Conservation (phyloP, 2,888 invertebrate species). For the Atherix ibis region DNA sequence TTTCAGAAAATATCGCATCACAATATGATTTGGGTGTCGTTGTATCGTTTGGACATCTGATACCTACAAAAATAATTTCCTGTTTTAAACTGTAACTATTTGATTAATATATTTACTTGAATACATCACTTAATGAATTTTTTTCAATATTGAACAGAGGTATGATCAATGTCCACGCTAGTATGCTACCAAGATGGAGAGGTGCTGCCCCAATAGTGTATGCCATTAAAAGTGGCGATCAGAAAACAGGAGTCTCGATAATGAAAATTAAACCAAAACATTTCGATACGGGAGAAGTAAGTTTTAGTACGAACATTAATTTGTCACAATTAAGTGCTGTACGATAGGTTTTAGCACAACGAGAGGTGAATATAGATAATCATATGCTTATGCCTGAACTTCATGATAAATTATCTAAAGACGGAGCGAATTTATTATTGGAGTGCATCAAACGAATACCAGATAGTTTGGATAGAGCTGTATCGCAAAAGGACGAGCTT, state of each 20-base stretch:
- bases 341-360: conserved; percentile 35
- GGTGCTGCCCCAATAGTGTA: conserved; percentile 86
- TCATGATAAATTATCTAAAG: conserved; percentile 42
- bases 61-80: conserved; percentile 57
- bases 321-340: neutral
- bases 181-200: conserved; percentile 79
- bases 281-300: conserved; percentile 60
- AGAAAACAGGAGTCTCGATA: conserved; percentile 65
- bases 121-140: conserved; percentile 6
- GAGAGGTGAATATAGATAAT: conserved; percentile 36
- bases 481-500: conserved; percentile 42
- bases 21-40: conserved; percentile 73
- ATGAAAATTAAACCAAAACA: conserved; percentile 70
- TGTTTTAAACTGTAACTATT: conserved; percentile 64
- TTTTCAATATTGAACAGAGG: conserved; percentile 54
- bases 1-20: conserved; percentile 25
- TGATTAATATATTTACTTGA: neutral
- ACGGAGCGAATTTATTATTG: conserved; percentile 52
- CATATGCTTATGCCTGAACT: conserved; percentile 50
- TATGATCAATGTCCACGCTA: conserved; percentile 87
- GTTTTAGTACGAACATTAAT: conserved; percentile 14
- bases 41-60: conserved; percentile 85
- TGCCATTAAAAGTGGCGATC: conserved; percentile 69
- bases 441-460: conserved; percentile 45
- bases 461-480: conserved; percentile 38